Conservation (phyloP, 2,797 vertebrate genomes). For the Enteromius fasciolatus region DNA sequence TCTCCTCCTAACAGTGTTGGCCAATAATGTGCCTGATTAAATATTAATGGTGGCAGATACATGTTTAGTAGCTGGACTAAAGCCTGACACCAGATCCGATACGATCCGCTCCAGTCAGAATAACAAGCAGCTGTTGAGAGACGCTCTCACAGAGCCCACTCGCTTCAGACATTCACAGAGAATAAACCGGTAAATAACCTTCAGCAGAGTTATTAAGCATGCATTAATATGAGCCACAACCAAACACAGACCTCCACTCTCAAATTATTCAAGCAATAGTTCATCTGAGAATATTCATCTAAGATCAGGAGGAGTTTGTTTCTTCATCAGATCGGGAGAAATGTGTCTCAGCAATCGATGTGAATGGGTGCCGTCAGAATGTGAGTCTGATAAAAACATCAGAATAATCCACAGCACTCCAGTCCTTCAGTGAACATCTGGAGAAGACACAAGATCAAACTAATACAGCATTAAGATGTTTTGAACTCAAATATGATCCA, state of each 20-base stretch:
- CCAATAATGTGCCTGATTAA: conserved; percentile 82
- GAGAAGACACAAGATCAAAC: no score
- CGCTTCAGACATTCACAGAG: conserved; percentile 67
- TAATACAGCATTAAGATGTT: no score
- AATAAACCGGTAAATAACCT: conserved; percentile 74
- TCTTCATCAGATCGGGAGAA: not conserved
- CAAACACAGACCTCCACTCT: not conserved
- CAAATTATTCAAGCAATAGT: not conserved
- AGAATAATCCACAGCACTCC: no score
- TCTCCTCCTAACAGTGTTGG: conserved; percentile 80
- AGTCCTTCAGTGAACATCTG: no score
- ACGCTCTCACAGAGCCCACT: conserved; percentile 67
- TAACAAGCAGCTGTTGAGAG: conserved; percentile 83
- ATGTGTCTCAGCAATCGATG: no score
- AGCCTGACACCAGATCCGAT: conserved; percentile 77
- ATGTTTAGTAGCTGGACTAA: conserved; percentile 81
- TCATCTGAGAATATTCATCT: not conserved
- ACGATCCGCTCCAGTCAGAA: conserved; percentile 67
- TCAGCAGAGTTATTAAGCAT: conserved; percentile 51
- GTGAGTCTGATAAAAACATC: no score
- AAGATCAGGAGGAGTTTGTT: not conserved
- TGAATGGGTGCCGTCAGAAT: no score
- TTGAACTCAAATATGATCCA: not conserved
- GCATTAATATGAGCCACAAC: not conserved
- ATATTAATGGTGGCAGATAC: conserved; percentile 80